Evolutionary conservation across 92 coral and sea anemone genomes (phyloP), one percentile per base, ranked within the genome.

Genomic region (Siderastrea siderea): DNA sequence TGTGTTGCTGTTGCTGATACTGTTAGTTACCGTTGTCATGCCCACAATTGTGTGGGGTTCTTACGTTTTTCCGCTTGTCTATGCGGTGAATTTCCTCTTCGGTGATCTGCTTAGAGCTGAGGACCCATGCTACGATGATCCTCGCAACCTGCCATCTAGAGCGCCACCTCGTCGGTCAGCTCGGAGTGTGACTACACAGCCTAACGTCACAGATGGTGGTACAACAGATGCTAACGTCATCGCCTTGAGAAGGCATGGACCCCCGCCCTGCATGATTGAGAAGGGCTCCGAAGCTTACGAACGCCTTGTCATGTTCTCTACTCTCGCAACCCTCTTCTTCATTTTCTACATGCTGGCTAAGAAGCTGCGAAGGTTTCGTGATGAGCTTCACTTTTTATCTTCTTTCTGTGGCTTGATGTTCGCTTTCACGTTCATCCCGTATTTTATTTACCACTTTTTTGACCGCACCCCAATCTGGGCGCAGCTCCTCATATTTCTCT

Each of bases 21-120:
- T 88, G 45, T 11, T 91, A 2, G 91, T 91, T 14, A 54, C 79
- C 43, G 19, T 87, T 9, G 43, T 87, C 19, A 87, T 88, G 88
- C 88, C 94, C 3, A 14, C 46, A 0, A 47, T 83, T 44, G 70
- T 88, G 10, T 92, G 95, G 95, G 88, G 93, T 14, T 82, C 93
- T 2, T 89, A 78, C 86, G 83, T 84, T 15, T 72, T 89, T 38
- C 95, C 95, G 19, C 73, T 92, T 51, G 93, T 70, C 1, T 91
- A 69, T 47, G 81, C 74, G 43, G 17, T 91, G 5, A 81, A 91
- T 44, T 87, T 74, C 52, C 43, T 92, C 43, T 92, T 88, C 60
- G 87, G 93, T 3, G 78, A 79, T 1, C 54, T 92, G 47, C 82
- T 92, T 10, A 65, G 82, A 47, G 95, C 93, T n/a, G 77, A 17